These are phyloP conservation scores for Hestina assimilis DNA, from an alignment of 1,140 invertebrate species.

Conservation along the genomic window DNA sequence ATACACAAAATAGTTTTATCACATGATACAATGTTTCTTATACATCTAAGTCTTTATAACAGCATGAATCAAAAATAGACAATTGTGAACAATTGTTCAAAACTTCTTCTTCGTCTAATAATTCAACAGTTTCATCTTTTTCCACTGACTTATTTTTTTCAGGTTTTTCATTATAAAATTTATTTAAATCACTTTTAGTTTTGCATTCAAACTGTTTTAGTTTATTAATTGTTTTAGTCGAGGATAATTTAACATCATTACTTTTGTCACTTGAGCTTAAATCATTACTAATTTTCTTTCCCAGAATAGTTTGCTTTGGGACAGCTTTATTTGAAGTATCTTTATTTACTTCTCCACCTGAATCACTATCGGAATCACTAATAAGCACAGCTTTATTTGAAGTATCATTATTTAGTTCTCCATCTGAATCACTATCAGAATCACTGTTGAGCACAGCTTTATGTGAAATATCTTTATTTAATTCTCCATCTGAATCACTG, in stretches of 20 bases:
- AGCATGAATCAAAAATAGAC: conserved; percentile 75
- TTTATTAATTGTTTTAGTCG: conserved; percentile 40
- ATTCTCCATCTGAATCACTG: too few species aligned
- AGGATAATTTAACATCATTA: conserved; percentile 17
- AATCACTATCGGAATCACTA: conserved; percentile 6
- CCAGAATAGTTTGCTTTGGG: conserved; percentile 9
- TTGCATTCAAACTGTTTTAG: conserved; percentile 64
- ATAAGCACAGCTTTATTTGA: too few species aligned
- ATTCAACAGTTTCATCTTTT: conserved; percentile 10
- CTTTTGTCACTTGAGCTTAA: conserved; percentile 5
- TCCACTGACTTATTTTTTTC: conserved; percentile 5
- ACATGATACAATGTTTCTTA: conserved; percentile 30
- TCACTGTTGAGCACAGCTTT: too few species aligned
- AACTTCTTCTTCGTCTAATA: conserved; percentile 13
- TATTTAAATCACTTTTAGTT: conserved; percentile 50
- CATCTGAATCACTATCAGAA: too few species aligned
- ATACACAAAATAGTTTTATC: conserved; percentile 7
- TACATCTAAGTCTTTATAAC: conserved; percentile 73
- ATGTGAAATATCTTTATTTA: too few species aligned
- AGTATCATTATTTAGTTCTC: too few species aligned
- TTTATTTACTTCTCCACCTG: conserved; percentile 9
- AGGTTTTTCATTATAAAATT: conserved; percentile 44
- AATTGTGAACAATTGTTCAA: conserved; percentile 40
- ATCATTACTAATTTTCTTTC: conserved; percentile 8
- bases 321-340: neutral